Evolutionary conservation across 2,113 vertebrate genomes (phyloP).

Genomic region (Vombatus ursinus): DNA sequence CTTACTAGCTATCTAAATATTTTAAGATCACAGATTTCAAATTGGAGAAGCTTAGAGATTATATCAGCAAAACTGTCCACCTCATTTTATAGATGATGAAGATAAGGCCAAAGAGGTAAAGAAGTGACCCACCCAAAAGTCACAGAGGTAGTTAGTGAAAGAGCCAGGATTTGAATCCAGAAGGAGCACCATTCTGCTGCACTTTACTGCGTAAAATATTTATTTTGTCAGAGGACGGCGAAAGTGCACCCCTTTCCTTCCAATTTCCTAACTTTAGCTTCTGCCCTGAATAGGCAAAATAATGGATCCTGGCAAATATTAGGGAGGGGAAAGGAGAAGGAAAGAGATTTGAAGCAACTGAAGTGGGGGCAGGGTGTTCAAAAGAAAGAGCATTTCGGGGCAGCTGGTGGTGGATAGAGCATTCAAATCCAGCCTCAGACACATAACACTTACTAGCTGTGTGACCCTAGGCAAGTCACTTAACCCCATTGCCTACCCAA

Average conservation of each 20-base stretch:
- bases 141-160: not conserved
- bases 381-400: not conserved
- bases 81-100: not conserved
- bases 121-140: not conserved
- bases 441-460: too few relatives aligned
- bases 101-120: not conserved
- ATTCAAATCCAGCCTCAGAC: too few relatives aligned
- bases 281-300: slow-evolving; percentile 1
- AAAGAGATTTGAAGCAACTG: not conserved
- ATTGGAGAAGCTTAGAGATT: not conserved
- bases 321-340: not conserved
- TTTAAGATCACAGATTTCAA: not conserved
- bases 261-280: not conserved
- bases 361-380: not conserved
- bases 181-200: not conserved
- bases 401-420: too few relatives aligned
- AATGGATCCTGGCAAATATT: not conserved
- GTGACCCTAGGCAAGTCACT: too few relatives aligned
- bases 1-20: not conserved
- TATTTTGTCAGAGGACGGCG: slow-evolving; percentile 9
- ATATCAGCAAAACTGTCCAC: not conserved
- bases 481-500: too few relatives aligned
- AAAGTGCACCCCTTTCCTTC: not conserved
- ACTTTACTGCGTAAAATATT: slow-evolving; percentile 1
- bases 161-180: not conserved